These are phyloP conservation scores for Lordiphosa mommai DNA, from an alignment of 1,140 invertebrate genomes.

Conservation along the genomic window DNA sequence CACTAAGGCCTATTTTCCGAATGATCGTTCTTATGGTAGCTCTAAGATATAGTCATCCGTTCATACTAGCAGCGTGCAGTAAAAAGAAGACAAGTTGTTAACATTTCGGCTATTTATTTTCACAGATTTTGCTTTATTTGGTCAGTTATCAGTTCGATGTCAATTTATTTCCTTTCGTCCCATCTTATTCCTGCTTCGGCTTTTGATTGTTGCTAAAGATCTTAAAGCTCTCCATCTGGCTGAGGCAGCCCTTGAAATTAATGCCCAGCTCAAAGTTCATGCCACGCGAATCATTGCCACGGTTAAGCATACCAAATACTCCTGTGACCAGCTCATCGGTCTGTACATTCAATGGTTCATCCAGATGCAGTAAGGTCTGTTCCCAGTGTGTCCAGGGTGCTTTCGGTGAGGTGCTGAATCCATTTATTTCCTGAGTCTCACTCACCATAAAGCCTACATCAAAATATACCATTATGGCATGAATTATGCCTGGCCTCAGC, in stretches of 20 bases:
- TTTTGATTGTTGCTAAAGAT: constrained; percentile 6
- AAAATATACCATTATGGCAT: constrained; percentile 98
- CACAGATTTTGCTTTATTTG: constrained; percentile 59
- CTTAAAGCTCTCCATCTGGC: constrained; percentile 29
- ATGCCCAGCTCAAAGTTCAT: constrained; percentile 96
- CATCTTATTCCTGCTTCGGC: constrained; percentile 14
- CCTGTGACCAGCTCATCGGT: constrained; percentile 95
- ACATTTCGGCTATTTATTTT: constrained; percentile 70
- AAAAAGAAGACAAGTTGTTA: too few relatives aligned
- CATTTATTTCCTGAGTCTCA: not conserved
- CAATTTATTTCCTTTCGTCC: too few relatives aligned
- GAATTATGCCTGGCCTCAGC: constrained; percentile 96
- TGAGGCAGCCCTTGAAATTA: constrained; percentile 89
- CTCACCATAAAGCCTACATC: constrained; percentile 94
- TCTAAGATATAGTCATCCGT: too few relatives aligned
- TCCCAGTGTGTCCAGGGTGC: constrained; percentile 99
- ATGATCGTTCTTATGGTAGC: too few relatives aligned
- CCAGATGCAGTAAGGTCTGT: constrained; percentile 99
- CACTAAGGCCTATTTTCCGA: too few relatives aligned
- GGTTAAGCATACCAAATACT: constrained; percentile 94
- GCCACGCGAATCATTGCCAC: constrained; percentile 96
- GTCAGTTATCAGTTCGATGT: constrained; percentile 28
- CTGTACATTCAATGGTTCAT: constrained; percentile 80
- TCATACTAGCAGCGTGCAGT: too few relatives aligned
- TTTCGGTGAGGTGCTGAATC: constrained; percentile 93